Evolutionary conservation across 2,797 vertebrate species (phyloP), one percentile per base, ranked within the genome.

Genomic region (Euthynnus affinis): DNA sequence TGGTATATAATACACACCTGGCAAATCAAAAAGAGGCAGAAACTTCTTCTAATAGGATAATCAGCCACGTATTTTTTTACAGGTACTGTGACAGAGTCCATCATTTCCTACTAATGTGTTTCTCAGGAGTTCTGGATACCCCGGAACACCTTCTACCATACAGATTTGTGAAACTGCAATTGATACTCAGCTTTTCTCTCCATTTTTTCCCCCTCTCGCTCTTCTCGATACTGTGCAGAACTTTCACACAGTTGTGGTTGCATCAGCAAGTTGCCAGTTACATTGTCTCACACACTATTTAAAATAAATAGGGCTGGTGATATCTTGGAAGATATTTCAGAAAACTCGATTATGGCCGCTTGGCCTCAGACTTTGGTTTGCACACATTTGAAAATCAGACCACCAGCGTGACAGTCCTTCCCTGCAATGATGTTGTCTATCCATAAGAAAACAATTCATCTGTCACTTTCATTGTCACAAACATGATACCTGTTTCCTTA

Each of bases 41-140:
- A 0, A 83, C 83, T 85, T 88, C 88, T 92, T 79, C 86, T 84
- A 89, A 88, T 82, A 74, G 83, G 86, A 95, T 94, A 90, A 91
- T 87, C 92, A 91, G 83, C 92, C 90, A 93, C 94, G 92, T 89
- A 86, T 94, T 95, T 94, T 94, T 94, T 93, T 91, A 91, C 86
- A 85, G 84, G 72, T 84, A 75, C 74, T 64, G 80, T 88, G 86
- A 87, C 72, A 88, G 82, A 87, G 91, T 89, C 91, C 89, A 93
- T 93, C 89, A 92, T 92, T 93, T 91, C 78, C 46, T 44, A 37
- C 12, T 92, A 93, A 94, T 92, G 73, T 86, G 78, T 87, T 91
- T 85, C 79, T 89, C 88, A 81, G 82, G 80, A 59, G 86, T 84
- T 87, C 55, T 1, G 63, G 61, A 66, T 46, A 59, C 58, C 66